phyloP scores from a whole-genome alignment of 2,888 invertebrate species.

The Drymonia ruficornis region DNA sequence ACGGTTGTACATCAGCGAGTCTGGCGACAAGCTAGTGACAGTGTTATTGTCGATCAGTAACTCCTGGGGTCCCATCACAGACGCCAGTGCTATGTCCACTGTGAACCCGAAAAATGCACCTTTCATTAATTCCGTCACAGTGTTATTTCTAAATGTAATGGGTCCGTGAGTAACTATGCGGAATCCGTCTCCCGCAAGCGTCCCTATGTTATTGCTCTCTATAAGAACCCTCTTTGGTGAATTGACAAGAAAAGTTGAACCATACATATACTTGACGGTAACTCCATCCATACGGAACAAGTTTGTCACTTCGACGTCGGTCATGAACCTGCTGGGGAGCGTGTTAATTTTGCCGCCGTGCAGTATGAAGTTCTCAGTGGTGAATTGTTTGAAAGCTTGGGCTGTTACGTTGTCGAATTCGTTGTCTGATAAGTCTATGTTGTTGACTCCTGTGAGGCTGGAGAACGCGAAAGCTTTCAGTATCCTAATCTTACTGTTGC shows the following conservation, averaged over 20 bases:
- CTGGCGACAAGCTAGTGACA: constrained; percentile 80
- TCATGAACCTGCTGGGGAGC: constrained; percentile 89
- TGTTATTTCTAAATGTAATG: constrained; percentile 88
- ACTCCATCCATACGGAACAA: constrained; percentile 88
- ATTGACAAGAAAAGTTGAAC: constrained; percentile 88
- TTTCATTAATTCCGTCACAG: constrained; percentile 81
- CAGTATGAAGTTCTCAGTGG: constrained; percentile 87
- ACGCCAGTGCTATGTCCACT: constrained; percentile 74
- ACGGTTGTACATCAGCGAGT: constrained; percentile 85
- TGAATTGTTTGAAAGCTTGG: constrained; percentile 92
- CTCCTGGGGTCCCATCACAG: constrained; percentile 73
- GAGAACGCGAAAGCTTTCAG: constrained; percentile 91
- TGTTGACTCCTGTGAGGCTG: constrained; percentile 87
- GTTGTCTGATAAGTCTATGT: constrained; percentile 86
- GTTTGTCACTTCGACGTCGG: constrained; percentile 89
- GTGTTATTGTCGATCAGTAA: constrained; percentile 87
- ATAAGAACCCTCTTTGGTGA: constrained; percentile 86
- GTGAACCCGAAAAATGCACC: constrained; percentile 87
- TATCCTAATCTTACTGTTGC: constrained; percentile 84
- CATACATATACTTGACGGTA: constrained; percentile 85
- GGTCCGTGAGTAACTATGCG: constrained; percentile 85
- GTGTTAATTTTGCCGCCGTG: constrained; percentile 85
- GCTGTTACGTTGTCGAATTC: constrained; percentile 86
- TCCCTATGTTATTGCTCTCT: constrained; percentile 83
- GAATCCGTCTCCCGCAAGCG: constrained; percentile 87